Evolutionary conservation across 2,888 invertebrate species (phyloP).

Genomic region (Leptopterna dolabrata): DNA sequence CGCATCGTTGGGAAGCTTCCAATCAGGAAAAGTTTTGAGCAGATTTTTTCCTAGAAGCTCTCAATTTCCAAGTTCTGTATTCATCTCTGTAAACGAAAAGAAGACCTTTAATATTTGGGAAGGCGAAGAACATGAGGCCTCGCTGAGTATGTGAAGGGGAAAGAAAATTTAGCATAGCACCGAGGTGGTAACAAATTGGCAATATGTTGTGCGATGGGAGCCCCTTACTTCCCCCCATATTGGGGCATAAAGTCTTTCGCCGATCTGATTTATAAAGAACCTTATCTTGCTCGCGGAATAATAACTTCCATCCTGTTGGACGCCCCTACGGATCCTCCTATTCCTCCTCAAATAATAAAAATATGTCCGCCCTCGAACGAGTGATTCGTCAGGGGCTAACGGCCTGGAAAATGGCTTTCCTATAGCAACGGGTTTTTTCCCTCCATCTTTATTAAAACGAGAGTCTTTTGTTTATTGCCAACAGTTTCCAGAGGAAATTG

Average conservation of each 20-base stretch:
- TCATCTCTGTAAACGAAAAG: not conserved
- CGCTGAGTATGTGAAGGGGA: not conserved
- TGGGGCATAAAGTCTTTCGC: slow-evolving; percentile 47
- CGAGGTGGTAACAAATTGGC: slow-evolving; percentile 56
- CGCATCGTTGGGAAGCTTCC: too few relatives aligned
- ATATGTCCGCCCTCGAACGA: slow-evolving; percentile 53
- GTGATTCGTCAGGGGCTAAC: slow-evolving; percentile 56
- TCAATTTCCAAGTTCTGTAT: too few relatives aligned
- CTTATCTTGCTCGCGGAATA: slow-evolving; percentile 55
- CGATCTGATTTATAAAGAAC: slow-evolving; percentile 56
- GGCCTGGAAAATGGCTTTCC: slow-evolving; percentile 57
- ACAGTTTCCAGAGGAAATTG: slow-evolving; percentile 53
- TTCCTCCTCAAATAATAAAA: slow-evolving; percentile 57
- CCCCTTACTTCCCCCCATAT: slow-evolving; percentile 25
- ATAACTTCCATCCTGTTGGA: slow-evolving; percentile 57
- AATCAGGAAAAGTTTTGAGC: too few relatives aligned
- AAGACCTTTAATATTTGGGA: not conserved
- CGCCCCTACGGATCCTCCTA: slow-evolving; percentile 41
- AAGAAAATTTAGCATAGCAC: slow-evolving; percentile 37
- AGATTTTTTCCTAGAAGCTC: too few relatives aligned
- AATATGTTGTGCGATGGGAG: slow-evolving; percentile 51
- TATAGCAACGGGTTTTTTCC: slow-evolving; percentile 32
- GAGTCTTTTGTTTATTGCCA: slow-evolving; percentile 54
- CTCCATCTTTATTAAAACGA: slow-evolving; percentile 52
- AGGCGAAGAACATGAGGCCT: not conserved